A percentile compares a stretch with the other conserved stretches of the same genome.
phyloP scores from a whole-genome alignment of 2,888 invertebrate species.

The Leptothorax acervorum region DNA sequence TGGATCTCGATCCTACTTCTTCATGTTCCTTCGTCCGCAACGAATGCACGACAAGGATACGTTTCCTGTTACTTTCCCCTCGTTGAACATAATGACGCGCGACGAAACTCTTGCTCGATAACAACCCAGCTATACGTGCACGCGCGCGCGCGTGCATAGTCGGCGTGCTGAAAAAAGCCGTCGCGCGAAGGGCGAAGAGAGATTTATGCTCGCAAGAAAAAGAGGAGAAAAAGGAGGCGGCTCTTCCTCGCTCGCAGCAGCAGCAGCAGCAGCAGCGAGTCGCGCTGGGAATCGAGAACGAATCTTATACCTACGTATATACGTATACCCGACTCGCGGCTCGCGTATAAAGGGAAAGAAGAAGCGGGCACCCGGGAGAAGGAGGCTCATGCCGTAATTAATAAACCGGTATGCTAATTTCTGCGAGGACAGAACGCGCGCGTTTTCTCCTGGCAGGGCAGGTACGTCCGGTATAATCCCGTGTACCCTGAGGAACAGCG shows the following conservation, averaged over 20 bases:
- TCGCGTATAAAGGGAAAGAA: constrained; percentile 40
- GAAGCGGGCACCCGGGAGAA: constrained; percentile 23
- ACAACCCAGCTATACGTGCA: constrained; percentile 59
- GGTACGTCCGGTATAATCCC: constrained; percentile 53
- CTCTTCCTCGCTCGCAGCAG: constrained; percentile 3
- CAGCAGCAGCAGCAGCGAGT: constrained; percentile 36
- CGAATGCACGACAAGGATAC: constrained; percentile 50
- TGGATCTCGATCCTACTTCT: constrained; percentile 60
- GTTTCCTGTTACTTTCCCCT: constrained; percentile 34
- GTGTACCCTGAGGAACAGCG: constrained; percentile 51
- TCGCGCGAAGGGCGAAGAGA: constrained; percentile 66
- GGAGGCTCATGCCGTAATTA: constrained; percentile 76
- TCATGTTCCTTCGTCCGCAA: constrained; percentile 68
- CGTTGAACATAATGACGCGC: constrained; percentile 67
- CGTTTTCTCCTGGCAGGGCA: constrained; percentile 66
- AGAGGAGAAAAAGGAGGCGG: constrained; percentile 58
- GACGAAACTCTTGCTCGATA: constrained; percentile 61
- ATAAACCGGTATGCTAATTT: constrained; percentile 82
- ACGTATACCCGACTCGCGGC: constrained; percentile 46
- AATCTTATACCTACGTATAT: constrained; percentile 54
- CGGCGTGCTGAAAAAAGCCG: constrained; percentile 44
- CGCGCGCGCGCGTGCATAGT: constrained; percentile 56
- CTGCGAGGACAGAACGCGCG: constrained; percentile 73
- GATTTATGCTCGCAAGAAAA: constrained; percentile 72
- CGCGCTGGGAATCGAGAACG: constrained; percentile 68